phyloP scores from a whole-genome alignment of 2,888 invertebrate genomes.

The Ypsolopha scabrella region DNA sequence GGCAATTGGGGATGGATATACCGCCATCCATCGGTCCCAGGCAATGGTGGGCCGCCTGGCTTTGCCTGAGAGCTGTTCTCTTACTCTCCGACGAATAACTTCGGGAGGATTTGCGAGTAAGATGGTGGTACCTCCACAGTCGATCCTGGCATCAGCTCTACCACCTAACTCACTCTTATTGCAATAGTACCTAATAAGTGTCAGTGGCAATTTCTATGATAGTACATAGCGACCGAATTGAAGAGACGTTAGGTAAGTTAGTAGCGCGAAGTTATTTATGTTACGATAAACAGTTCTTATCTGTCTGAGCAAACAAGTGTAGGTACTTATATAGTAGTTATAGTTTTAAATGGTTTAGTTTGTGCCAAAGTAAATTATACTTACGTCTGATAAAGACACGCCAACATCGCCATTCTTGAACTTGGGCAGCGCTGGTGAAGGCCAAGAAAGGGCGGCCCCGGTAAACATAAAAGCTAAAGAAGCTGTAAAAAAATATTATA shows the following conservation, averaged over 20 bases:
- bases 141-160: too few species aligned
- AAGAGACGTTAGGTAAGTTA: not conserved
- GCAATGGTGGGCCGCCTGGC: too few species aligned
- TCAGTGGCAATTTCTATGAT: too few species aligned
- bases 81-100: too few species aligned
- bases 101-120: too few species aligned
- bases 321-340: not conserved
- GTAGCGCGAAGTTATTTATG: not conserved
- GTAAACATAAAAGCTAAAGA: slow-evolving; percentile 56
- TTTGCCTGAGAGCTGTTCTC: too few species aligned
- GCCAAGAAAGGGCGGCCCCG: slow-evolving; percentile 61
- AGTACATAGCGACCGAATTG: too few species aligned
- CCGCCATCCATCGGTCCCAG: too few species aligned
- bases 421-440: slow-evolving; percentile 69
- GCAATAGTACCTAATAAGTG: too few species aligned
- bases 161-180: too few species aligned
- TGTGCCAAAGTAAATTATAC: slow-evolving; percentile 13
- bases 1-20: too few species aligned
- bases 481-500: slow-evolving; percentile 27
- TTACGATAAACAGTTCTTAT: not conserved
- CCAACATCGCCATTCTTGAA: slow-evolving; percentile 51
- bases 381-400: slow-evolving; percentile 50
- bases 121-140: too few species aligned
- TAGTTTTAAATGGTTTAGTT: not conserved
- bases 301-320: not conserved